These are phyloP conservation scores for Microchirus variegatus DNA, from an alignment of 2,797 vertebrate genomes.

Conservation along the genomic window DNA sequence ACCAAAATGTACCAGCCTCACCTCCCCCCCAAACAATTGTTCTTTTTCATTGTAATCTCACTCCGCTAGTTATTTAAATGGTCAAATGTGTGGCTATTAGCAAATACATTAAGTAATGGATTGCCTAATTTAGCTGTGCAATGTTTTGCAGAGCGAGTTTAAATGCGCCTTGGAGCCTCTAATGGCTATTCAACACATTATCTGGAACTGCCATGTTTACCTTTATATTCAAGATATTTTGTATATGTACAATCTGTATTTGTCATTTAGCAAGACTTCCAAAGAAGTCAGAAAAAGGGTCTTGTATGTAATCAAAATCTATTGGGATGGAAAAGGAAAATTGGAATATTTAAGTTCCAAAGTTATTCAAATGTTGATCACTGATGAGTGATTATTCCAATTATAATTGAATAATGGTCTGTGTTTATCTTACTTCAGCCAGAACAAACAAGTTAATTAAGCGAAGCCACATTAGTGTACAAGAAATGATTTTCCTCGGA, in stretches of 20 bases:
- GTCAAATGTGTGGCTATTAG: slow-evolving; percentile 43
- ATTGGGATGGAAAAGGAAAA: no score
- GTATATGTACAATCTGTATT: slow-evolving; percentile 4
- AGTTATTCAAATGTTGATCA: slow-evolving; percentile 37
- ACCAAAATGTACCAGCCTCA: neutral
- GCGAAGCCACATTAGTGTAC: slow-evolving; percentile 42
- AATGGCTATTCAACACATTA: slow-evolving; percentile 21
- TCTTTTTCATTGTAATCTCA: slow-evolving; percentile 29
- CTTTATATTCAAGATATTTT: slow-evolving; percentile 8
- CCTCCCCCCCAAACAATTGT: slow-evolving; percentile 2
- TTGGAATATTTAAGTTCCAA: slow-evolving; percentile 38
- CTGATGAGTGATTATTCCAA: slow-evolving; percentile 52
- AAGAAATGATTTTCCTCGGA: slow-evolving; percentile 57
- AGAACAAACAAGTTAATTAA: slow-evolving; percentile 67
- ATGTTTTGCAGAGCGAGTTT: no score
- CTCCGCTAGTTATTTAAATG: slow-evolving; percentile 34
- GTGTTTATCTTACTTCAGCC: slow-evolving; percentile 46
- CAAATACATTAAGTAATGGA: slow-evolving; percentile 43
- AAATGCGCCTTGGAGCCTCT: neutral
- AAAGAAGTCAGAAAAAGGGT: neutral
- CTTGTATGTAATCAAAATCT: no score
- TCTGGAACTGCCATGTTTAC: slow-evolving; percentile 25
- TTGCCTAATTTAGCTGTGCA: slow-evolving; percentile 38
- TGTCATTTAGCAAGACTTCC: slow-evolving; percentile 1
- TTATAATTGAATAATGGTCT: slow-evolving; percentile 62